Evolutionary conservation across 1,140 invertebrate species (phyloP).

Genomic region (Heliconius hewitsoni): DNA sequence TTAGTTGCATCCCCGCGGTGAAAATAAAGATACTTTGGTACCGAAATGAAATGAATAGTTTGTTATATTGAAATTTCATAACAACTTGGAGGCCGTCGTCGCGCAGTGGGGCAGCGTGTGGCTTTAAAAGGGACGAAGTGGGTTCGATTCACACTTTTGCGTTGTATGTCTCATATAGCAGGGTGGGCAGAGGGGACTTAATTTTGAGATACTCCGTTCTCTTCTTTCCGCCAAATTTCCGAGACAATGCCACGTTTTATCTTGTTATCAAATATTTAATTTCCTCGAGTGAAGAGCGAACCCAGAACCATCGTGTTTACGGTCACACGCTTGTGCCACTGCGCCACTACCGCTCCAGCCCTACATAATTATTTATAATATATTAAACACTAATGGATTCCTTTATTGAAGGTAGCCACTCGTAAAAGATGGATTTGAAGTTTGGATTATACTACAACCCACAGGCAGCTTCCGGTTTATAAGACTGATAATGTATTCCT

Average conservation of each 20-base stretch:
- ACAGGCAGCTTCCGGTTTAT: neutral
- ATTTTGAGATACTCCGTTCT: no score
- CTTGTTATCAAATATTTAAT: no score
- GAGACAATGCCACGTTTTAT: no score
- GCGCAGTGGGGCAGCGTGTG: neutral
- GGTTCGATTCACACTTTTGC: neutral
- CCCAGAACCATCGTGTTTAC: no score
- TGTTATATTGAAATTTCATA: neutral
- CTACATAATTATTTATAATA: no score
- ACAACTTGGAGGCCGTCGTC: neutral
- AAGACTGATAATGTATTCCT: neutral
- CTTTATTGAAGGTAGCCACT: neutral
- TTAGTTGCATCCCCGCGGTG: slow-evolving; percentile 55
- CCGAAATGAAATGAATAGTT: neutral
- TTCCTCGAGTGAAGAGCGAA: neutral
- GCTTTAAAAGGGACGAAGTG: neutral
- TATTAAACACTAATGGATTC: neutral
- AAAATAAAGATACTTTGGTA: slow-evolving; percentile 42
- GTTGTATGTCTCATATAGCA: no score
- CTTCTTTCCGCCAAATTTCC: no score
- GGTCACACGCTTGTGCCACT: no score
- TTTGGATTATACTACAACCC: neutral
- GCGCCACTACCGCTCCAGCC: no score
- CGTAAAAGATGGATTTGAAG: neutral
- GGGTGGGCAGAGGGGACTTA: no score